phyloP scores from a whole-genome alignment of 2,113 vertebrate genomes.

The Pampusana beccarii region DNA sequence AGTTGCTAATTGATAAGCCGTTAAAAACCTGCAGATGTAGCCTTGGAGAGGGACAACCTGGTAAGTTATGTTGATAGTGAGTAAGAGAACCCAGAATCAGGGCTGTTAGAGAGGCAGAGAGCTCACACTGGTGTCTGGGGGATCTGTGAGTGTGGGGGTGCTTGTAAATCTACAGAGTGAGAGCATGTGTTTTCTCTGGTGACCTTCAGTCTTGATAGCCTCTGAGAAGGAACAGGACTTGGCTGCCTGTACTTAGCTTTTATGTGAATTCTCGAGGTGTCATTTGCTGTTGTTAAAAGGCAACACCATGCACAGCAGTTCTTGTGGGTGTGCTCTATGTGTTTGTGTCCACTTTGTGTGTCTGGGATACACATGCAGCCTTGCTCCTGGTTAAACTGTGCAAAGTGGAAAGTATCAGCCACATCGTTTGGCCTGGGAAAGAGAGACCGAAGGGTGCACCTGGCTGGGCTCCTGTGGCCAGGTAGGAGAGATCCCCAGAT shows the following conservation, averaged over 20 bases:
- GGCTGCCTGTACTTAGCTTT: background rate
- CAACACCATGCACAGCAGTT: rapidly evolving
- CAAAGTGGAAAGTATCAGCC: background rate
- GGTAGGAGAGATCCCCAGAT: rapidly evolving
- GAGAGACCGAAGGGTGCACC: background rate
- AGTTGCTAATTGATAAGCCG: background rate
- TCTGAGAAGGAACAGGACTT: background rate
- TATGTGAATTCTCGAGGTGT: background rate
- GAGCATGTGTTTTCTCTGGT: background rate
- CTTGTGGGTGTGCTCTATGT: background rate
- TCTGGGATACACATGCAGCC: rapidly evolving
- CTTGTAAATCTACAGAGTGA: background rate
- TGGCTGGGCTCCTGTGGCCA: rapidly evolving
- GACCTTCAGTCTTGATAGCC: background rate
- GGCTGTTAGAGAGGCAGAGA: background rate
- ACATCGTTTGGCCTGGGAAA: rapidly evolving
- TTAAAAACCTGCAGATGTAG: background rate
- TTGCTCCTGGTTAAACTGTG: rapidly evolving
- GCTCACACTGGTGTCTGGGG: background rate
- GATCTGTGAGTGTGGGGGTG: no score
- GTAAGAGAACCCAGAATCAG: background rate
- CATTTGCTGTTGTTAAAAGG: background rate
- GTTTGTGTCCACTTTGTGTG: no score
- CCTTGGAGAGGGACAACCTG: background rate
- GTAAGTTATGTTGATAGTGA: background rate